Evolutionary conservation across 2,113 vertebrate species (phyloP), one percentile per base, ranked within the genome.

Genomic region (Pleuronectes platessa): DNA sequence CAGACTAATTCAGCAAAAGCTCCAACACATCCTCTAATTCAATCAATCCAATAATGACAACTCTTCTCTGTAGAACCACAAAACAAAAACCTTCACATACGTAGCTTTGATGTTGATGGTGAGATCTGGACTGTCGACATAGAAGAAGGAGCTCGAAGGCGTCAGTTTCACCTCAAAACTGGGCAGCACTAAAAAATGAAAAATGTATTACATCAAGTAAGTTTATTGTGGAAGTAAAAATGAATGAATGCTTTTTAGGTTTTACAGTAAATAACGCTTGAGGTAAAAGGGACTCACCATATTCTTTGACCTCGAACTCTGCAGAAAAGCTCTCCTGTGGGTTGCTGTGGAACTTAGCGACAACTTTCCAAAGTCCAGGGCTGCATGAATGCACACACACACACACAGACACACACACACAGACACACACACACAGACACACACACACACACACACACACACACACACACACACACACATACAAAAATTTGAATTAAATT

Each of bases 161-260:
- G 49, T 74, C 83, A 98, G 56, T 13, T 78, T 49, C 2, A 98
- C 95, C 79, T 98, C 97, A 8, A 97, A 98, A 79, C 88, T 94
- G 20, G 94, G 92, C 53, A 93, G 80, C n/a, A 94, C 94, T 94
- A 18, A 18, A 42, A 42, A 10, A 42, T 42, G 67, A 21, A 75
- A 27, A 14, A 20, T 40, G 7, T 31, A 61, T 63, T 11, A 24
- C 1, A 51, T 68, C 35, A n/a, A 13, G 20, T 42, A 1, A 24
- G 4, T 56, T 7, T 35, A 11, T 15, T 8, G 17, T 18, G 5
- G 31, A 45, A 18, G 21, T 17, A 13, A 47, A 3, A 14, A 47
- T 13, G 3, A 4, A 20, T 7, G 11, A 63, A 23, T 61, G 8
- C 24, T 0, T 2, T 26, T 2, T 1, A 15, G 3, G 21, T 61